phyloP scores from a whole-genome alignment of 2,113 vertebrate genomes.

The Calidris pugnax region DNA sequence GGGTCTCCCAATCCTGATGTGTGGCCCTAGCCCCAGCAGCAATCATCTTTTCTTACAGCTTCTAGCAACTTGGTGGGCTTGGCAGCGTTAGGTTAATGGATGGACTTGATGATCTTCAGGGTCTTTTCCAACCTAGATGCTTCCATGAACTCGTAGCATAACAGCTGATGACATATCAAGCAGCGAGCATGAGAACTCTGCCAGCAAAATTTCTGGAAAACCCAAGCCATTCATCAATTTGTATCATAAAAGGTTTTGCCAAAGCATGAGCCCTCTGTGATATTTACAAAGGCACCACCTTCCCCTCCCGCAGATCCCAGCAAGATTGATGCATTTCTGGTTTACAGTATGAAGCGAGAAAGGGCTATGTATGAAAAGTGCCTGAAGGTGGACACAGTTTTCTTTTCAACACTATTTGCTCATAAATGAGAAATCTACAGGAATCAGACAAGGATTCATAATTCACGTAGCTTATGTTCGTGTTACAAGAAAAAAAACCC shows the following conservation, averaged over 20 bases:
- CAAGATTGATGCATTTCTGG: background rate
- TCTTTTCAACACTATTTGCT: conserved; percentile 23
- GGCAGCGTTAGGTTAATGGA: background rate
- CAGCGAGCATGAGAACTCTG: rapidly evolving
- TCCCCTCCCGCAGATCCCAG: background rate
- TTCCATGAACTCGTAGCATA: background rate
- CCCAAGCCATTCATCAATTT: background rate
- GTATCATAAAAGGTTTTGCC: background rate
- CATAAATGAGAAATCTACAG: background rate
- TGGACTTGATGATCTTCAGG: background rate
- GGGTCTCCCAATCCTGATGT: background rate
- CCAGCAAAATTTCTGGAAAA: background rate
- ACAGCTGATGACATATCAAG: background rate
- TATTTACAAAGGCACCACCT: background rate
- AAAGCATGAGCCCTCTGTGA: background rate
- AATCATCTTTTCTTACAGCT: background rate
- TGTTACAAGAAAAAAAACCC: background rate
- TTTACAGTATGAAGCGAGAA: background rate
- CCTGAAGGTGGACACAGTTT: background rate
- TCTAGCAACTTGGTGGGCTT: background rate
- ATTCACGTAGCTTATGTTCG: background rate
- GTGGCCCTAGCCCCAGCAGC: background rate
- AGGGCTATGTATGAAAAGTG: background rate
- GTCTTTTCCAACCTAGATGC: background rate
- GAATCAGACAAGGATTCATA: background rate